Percentiles rank a stretch among this genome's conserved stretches.
Conservation (phyloP, 2,888 invertebrate genomes). For the Chalcis sispes region DNA sequence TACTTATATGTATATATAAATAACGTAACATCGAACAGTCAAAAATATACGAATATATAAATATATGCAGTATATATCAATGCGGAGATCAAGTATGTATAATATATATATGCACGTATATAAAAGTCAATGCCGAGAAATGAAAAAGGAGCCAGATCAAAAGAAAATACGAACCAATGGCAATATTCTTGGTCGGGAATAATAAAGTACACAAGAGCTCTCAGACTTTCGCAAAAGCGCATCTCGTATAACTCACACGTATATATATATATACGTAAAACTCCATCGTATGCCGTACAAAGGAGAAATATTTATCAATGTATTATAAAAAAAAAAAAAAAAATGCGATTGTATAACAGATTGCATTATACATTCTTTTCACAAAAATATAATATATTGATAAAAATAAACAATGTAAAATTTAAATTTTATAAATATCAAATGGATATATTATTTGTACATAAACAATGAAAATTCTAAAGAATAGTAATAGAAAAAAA, state of each 20-base stretch:
- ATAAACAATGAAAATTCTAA: background rate
- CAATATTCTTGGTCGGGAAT: slow-evolving; percentile 11
- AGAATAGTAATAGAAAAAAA: background rate
- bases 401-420: too few relatives aligned
- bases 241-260: background rate
- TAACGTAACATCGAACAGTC: slow-evolving; percentile 33
- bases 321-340: background rate
- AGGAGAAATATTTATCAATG: too few relatives aligned
- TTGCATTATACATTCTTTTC: too few relatives aligned
- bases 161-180: background rate
- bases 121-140: background rate
- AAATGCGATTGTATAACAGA: background rate
- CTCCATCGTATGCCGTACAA: too few relatives aligned
- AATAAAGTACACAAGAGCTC: slow-evolving; percentile 4
- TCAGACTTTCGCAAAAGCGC: slow-evolving; percentile 52
- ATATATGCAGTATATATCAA: slow-evolving; percentile 9
- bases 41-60: background rate
- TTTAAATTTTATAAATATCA: too few relatives aligned
- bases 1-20: too few relatives aligned
- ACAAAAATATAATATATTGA: too few relatives aligned
- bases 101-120: background rate
- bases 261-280: background rate
- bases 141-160: slow-evolving; percentile 14
- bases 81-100: background rate
- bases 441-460: too few relatives aligned